Conservation (phyloP, 2,113 vertebrate species). For the Callionymus lyra region DNA sequence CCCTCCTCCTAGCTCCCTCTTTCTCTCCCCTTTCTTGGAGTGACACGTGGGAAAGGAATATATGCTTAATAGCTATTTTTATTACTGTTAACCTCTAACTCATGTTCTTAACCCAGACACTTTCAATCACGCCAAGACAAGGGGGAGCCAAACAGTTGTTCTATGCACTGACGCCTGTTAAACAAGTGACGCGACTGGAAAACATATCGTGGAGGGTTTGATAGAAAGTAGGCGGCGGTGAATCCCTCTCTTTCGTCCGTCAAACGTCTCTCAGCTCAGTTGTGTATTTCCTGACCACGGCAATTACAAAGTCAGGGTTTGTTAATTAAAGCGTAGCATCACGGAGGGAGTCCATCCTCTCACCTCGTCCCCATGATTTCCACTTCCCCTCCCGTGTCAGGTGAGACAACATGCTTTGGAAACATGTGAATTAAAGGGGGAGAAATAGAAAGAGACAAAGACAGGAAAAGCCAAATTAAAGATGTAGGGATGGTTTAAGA, state of each 20-base stretch:
- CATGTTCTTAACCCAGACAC: constrained; percentile 56
- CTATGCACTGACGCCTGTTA: too few relatives aligned
- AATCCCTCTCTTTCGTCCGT: constrained; percentile 45
- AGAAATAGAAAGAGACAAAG: constrained; percentile 32
- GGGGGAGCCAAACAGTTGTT: constrained; percentile 17
- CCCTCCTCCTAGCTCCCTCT: constrained; percentile 70
- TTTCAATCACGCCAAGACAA: constrained; percentile 56
- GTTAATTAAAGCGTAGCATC: constrained; percentile 75
- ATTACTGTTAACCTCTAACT: constrained; percentile 67
- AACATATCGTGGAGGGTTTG: too few relatives aligned
- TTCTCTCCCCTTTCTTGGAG: constrained; percentile 53
- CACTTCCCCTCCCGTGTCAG: constrained; percentile 49
- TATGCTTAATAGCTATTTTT: constrained; percentile 68
- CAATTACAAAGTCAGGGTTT: constrained; percentile 68
- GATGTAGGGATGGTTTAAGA: constrained; percentile 33
- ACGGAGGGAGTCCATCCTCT: constrained; percentile 19
- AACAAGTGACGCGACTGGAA: too few relatives aligned
- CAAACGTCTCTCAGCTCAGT: constrained; percentile 67
- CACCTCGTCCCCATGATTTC: constrained; percentile 9
- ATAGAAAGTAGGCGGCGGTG: constrained; percentile 29
- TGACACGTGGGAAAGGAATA: constrained; percentile 64
- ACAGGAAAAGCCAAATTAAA: constrained; percentile 62
- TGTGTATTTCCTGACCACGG: constrained; percentile 66
- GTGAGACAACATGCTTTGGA: constrained; percentile 63
- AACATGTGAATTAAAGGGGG: constrained; percentile 56